phyloP scores from a whole-genome alignment of 2,888 invertebrate species.

The Cordylochernes scorpioides region DNA sequence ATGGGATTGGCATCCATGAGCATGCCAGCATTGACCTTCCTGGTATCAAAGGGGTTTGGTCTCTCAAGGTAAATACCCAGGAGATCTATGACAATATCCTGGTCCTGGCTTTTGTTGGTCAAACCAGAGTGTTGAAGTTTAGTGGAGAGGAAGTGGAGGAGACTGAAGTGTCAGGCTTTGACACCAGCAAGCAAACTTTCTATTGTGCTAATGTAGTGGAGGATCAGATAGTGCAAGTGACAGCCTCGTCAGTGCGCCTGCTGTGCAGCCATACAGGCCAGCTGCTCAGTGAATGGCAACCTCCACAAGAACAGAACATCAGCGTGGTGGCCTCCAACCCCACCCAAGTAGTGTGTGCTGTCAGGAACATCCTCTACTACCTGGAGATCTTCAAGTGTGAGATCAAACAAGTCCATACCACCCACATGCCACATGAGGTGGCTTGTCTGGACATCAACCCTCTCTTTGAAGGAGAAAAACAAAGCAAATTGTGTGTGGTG shows the following conservation, averaged over 20 bases:
- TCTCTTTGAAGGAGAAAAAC: conserved; percentile 25
- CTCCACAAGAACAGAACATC: conserved; percentile 39
- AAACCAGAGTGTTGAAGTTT: conserved; percentile 63
- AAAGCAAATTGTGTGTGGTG: conserved; percentile 47
- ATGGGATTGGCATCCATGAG: conserved; percentile 95
- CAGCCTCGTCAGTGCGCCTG: conserved; percentile 41
- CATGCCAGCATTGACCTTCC: conserved; percentile 87
- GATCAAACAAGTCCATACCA: conserved; percentile 18
- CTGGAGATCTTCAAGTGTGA: conserved; percentile 39
- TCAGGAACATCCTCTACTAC: conserved; percentile 60
- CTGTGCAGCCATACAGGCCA: conserved; percentile 38
- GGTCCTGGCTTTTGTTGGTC: conserved; percentile 84
- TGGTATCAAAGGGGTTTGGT: conserved; percentile 95
- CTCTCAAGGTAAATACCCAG: conserved; percentile 40
- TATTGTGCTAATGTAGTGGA: conserved; percentile 67
- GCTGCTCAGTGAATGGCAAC: conserved; percentile 39
- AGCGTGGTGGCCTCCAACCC: conserved; percentile 63
- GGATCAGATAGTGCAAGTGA: conserved; percentile 50
- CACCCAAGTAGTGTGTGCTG: conserved; percentile 50
- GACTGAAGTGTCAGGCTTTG: conserved; percentile 71
- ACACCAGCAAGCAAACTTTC: conserved; percentile 73
- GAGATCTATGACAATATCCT: conserved; percentile 48
- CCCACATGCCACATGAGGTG: conserved; percentile 63
- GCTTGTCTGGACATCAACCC: conserved; percentile 85
- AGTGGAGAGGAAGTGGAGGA: conserved; percentile 94